Percentiles rank a stretch among this genome's conserved stretches.
phyloP scores from a whole-genome alignment of 2,888 invertebrate genomes.

The Ormyrus labotus region DNA sequence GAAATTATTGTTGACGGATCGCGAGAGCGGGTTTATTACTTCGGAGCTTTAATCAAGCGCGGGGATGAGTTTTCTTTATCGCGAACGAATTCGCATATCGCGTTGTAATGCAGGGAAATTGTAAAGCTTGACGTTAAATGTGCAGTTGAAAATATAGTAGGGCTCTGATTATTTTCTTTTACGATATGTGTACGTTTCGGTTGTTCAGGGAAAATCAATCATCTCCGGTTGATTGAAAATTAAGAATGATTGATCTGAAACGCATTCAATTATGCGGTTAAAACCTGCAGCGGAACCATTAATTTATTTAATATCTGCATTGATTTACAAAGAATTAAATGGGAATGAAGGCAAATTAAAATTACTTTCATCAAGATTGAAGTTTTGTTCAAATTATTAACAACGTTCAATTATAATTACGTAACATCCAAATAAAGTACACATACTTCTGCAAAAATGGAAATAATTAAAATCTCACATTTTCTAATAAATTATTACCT shows the following conservation, averaged over 20 bases:
- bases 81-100: background rate
- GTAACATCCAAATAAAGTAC: background rate
- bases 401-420: background rate
- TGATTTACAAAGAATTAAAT: no score
- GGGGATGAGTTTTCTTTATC: background rate
- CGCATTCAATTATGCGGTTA: no score
- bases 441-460: background rate
- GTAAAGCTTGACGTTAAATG: slow-evolving; percentile 2
- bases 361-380: background rate
- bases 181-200: background rate
- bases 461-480: background rate
- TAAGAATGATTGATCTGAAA: no score
- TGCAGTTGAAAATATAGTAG: background rate
- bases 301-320: no score
- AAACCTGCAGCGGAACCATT: no score
- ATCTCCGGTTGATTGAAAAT: no score
- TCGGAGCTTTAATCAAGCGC: background rate
- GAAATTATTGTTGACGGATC: background rate
- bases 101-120: slow-evolving; percentile 1
- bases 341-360: no score
- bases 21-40: slow-evolving; percentile 4
- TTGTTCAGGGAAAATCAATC: no score
- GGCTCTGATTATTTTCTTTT: slow-evolving; percentile 2
- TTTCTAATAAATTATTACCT: background rate
- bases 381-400: background rate